Percentiles rank a stretch among this genome's conserved stretches.
These are phyloP conservation scores for Drosophila mayri DNA, from an alignment of 1,140 invertebrate genomes.

Conservation along the genomic window DNA sequence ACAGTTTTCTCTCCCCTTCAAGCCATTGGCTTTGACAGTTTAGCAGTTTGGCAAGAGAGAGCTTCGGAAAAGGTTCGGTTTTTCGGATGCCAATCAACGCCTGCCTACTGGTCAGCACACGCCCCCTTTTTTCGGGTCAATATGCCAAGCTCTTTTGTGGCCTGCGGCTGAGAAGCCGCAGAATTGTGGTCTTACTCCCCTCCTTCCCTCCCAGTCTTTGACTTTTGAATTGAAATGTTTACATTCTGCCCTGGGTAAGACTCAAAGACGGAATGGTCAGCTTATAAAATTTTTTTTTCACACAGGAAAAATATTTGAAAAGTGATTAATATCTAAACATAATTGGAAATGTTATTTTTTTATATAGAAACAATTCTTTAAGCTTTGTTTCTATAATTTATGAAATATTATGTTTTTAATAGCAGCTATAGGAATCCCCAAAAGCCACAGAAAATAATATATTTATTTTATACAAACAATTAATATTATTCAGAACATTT, in stretches of 20 bases:
- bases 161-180: conserved; percentile 44
- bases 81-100: conserved; percentile 52
- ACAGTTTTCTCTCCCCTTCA: conserved; percentile 12
- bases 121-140: conserved; percentile 39
- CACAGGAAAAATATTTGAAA: background rate
- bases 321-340: too few species aligned
- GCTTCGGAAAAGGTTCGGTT: background rate
- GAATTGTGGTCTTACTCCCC: conserved; percentile 27
- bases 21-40: conserved; percentile 34
- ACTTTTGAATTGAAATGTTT: conserved; percentile 36
- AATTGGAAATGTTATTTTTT: background rate
- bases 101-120: conserved; percentile 22
- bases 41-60: background rate
- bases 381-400: background rate
- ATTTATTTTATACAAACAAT: background rate
- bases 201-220: conserved; percentile 3
- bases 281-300: conserved; percentile 23
- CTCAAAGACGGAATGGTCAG: conserved; percentile 10
- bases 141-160: conserved; percentile 53
- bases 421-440: background rate
- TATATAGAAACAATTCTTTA: background rate
- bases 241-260: conserved; percentile 23
- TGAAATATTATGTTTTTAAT: background rate
- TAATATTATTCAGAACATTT: background rate
- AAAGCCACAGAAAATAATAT: too few species aligned